Conservation (phyloP, 2,797 vertebrate genomes). For the Cynopterus sphinx region DNA sequence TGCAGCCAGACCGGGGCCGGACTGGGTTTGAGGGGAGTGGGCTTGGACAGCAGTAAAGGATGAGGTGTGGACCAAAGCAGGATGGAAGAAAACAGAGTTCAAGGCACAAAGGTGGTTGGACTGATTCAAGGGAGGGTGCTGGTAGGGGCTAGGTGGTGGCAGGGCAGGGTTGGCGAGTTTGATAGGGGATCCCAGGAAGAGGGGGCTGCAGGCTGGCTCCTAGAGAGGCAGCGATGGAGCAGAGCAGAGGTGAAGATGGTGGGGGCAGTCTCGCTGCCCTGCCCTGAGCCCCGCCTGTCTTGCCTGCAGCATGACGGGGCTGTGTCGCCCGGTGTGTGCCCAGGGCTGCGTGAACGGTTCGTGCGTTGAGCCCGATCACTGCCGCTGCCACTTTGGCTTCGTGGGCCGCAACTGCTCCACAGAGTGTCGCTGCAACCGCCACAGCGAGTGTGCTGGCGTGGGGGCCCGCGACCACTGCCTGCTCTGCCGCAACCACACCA, state of each 20-base stretch:
- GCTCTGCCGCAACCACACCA: conserved; percentile 94
- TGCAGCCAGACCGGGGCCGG: accelerated
- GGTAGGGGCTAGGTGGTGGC: accelerated
- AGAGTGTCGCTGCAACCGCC: conserved; percentile 95
- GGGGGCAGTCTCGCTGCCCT: background rate
- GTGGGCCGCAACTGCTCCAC: conserved; percentile 95
- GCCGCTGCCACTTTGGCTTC: conserved; percentile 94
- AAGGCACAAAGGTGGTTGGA: background rate
- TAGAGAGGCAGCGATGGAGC: accelerated
- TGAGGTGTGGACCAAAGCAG: background rate
- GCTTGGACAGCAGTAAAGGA: too few relatives aligned
- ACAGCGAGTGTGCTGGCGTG: conserved; percentile 93
- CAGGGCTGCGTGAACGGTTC: conserved; percentile 95
- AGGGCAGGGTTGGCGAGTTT: background rate
- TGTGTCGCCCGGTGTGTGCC: conserved; percentile 93
- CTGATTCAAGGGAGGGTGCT: background rate
- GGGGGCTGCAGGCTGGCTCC: background rate
- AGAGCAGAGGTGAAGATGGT: background rate
- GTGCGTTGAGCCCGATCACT: conserved; percentile 92
- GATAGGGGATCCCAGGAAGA: background rate
- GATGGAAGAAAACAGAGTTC: background rate
- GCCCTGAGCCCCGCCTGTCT: background rate
- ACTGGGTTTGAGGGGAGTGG: accelerated
- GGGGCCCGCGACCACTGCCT: conserved; percentile 90
- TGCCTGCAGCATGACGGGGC: conserved; percentile 85